Evolutionary conservation across 2,113 vertebrate genomes (phyloP).

Genomic region (Barbus barbus): DNA sequence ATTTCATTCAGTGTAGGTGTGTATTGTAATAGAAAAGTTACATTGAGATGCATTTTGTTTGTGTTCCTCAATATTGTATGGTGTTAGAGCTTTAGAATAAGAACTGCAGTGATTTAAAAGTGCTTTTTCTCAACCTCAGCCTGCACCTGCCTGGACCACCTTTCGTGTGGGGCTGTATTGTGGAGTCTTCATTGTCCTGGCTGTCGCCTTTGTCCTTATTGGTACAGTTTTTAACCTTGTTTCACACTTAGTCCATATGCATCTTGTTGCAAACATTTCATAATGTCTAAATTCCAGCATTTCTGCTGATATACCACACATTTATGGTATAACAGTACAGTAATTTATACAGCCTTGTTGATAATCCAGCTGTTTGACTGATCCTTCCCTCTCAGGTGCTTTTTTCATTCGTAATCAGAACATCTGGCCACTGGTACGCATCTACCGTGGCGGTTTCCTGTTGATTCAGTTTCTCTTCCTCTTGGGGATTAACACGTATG

Average conservation of each 20-base stretch:
- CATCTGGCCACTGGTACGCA: slow-evolving; percentile 94
- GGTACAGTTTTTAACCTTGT: slow-evolving; percentile 71
- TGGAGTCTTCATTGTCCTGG: slow-evolving; percentile 92
- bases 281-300: no score
- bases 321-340: no score
- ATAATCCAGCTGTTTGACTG: neutral
- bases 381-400: slow-evolving; percentile 72
- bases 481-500: slow-evolving; percentile 97
- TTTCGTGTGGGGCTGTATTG: slow-evolving; percentile 96
- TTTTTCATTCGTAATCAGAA: slow-evolving; percentile 76
- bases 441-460: slow-evolving; percentile 98
- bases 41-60: no score
- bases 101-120: neutral
- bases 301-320: no score
- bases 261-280: no score
- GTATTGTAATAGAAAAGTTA: no score
- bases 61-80: no score
- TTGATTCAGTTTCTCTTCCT: slow-evolving; percentile 98
- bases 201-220: slow-evolving; percentile 84
- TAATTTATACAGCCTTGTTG: neutral
- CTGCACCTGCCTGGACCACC: slow-evolving; percentile 96
- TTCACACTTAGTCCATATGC: neutral
- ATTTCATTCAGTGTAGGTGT: neutral
- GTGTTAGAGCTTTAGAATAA: neutral
- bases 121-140: slow-evolving; percentile 69